Percentiles rank a stretch among this genome's conserved stretches.
Evolutionary conservation across 2,888 invertebrate species (phyloP).

Genomic region (Dicyrtoma fusca): DNA sequence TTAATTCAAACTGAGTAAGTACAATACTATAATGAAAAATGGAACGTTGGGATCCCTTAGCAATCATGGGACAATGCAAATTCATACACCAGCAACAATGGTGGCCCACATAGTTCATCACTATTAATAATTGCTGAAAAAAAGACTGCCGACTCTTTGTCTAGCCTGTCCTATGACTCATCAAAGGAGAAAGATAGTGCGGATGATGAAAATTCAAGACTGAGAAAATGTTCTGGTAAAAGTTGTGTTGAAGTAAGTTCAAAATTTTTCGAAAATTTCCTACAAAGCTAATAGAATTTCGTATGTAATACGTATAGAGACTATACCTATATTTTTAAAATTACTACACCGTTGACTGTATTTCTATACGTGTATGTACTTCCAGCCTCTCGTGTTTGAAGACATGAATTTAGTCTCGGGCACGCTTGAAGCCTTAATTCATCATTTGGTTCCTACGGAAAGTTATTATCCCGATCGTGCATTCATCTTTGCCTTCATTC

Average conservation of each 20-base stretch:
- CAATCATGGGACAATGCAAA: conserved; percentile 32
- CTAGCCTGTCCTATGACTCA: conserved; percentile 1
- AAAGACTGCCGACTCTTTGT: conserved; percentile 22
- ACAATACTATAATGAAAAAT: neutral
- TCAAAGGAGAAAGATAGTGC: conserved; percentile 19
- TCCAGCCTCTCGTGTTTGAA: conserved; percentile 72
- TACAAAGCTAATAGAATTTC: too few relatives aligned
- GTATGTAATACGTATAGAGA: too few relatives aligned
- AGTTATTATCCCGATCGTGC: conserved; percentile 83
- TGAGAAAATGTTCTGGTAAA: conserved; percentile 36
- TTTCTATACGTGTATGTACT: conserved; percentile 45
- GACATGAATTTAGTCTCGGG: conserved; percentile 84
- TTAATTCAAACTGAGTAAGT: neutral
- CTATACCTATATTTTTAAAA: too few relatives aligned
- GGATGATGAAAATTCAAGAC: conserved; percentile 26
- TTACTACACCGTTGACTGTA: too few relatives aligned
- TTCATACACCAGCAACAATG: conserved; percentile 10
- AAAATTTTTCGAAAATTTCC: neutral
- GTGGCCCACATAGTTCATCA: conserved; percentile 20
- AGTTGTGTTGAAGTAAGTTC: conserved; percentile 31
- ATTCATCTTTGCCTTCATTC: conserved; percentile 89
- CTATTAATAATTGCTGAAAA: conserved; percentile 35
- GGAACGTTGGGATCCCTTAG: neutral
- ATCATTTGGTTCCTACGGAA: conserved; percentile 89
- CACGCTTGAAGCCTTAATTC: conserved; percentile 81